Conservation (phyloP, 2,797 vertebrate species). For the Platalea minor region DNA sequence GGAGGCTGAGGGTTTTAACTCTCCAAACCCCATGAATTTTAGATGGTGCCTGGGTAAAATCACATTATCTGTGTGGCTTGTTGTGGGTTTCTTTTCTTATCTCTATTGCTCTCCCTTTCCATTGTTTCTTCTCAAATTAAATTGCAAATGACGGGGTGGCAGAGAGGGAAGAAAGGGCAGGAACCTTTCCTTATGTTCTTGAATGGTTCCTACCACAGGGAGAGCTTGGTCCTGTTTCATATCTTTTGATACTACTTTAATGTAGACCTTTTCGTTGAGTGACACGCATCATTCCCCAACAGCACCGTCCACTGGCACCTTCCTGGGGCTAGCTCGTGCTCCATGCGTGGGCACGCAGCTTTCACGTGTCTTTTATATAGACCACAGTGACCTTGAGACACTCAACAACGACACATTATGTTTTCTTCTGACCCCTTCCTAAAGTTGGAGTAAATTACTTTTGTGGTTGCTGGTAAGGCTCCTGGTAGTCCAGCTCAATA, state of each 20-base stretch:
- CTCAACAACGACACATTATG: not conserved
- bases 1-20: not conserved
- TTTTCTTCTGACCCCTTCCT: not conserved
- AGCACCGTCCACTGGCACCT: not conserved
- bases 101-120: not conserved
- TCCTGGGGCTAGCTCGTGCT: not conserved
- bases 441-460: not conserved
- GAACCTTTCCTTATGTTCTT: not conserved
- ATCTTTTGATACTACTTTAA: not conserved
- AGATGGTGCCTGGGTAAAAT: not conserved
- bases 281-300: not conserved
- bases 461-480: not conserved
- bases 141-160: not conserved
- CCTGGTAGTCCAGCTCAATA: not conserved
- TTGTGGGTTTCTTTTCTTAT: not conserved
- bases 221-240: not conserved
- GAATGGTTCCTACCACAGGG: not conserved
- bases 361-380: fast-evolving
- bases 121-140: not conserved
- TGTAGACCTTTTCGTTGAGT: not conserved
- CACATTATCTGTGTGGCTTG: not conserved
- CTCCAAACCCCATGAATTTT: not conserved
- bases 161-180: not conserved
- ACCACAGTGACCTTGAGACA: not conserved
- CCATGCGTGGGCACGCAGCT: not conserved